A percentile compares a stretch with the other conserved stretches of the same genome.
These are phyloP conservation scores for Actinemys pallida DNA, from an alignment of 2,113 vertebrate species.

Conservation along the genomic window DNA sequence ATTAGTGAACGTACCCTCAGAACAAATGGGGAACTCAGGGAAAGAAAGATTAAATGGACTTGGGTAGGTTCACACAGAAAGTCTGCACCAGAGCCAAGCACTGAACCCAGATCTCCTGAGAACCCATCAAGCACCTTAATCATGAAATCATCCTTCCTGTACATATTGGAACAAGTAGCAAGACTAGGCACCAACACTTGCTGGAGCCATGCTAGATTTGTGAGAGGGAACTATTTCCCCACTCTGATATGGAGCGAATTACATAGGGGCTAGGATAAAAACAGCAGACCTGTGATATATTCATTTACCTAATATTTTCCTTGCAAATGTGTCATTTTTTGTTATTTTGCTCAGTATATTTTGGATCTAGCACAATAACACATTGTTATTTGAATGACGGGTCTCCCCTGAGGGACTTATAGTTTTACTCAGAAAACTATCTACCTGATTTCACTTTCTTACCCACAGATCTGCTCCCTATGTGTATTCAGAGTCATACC, in stretches of 20 bases:
- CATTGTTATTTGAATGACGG: not conserved
- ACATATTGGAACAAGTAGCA: not conserved
- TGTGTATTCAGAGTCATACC: not conserved
- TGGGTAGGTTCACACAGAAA: conserved; percentile 2
- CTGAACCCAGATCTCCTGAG: not conserved
- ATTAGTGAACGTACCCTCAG: not conserved
- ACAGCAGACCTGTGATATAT: fast-evolving
- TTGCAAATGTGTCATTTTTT: conserved; percentile 27
- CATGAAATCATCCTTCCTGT: not conserved
- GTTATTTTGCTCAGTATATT: conserved; percentile 31
- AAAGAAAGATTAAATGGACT: not conserved
- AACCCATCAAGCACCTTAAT: not conserved
- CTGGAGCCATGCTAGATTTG: fast-evolving
- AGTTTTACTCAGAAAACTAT: conserved; percentile 31
- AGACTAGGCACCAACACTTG: not conserved
- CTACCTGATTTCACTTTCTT: conserved; percentile 41
- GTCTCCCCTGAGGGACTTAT: conserved; percentile 15
- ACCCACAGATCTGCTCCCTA: conserved; percentile 12
- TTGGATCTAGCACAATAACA: conserved; percentile 52
- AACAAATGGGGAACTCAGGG: not conserved
- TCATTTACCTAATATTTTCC: conserved; percentile 60
- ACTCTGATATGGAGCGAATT: not conserved
- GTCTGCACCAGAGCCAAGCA: not conserved
- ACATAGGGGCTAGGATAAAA: not conserved
- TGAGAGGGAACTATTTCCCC: not conserved